A percentile compares a stretch with the other conserved stretches of the same genome.
phyloP scores from a whole-genome alignment of 2,797 vertebrate genomes.

The Notolabrus celidotus region DNA sequence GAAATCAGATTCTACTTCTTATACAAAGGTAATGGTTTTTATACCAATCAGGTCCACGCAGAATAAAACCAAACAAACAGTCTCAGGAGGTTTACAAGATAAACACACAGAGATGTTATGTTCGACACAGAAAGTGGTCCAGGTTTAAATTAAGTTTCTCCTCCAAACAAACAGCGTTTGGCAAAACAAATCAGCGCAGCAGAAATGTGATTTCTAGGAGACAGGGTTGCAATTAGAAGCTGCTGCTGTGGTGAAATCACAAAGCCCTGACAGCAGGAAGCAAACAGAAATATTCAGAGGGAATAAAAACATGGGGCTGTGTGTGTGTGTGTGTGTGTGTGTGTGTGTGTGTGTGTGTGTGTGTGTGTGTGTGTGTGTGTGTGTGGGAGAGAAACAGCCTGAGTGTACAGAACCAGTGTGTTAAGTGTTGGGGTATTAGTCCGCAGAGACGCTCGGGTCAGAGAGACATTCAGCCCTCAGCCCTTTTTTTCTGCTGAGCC shows the following conservation, averaged over 20 bases:
- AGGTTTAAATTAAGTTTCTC: background rate
- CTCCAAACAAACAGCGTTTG: background rate
- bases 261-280: background rate
- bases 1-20: too few relatives aligned
- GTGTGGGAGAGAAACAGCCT: conserved; percentile 3
- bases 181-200: background rate
- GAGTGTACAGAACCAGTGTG: conserved; percentile 37
- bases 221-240: background rate
- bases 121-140: background rate
- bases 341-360: too few relatives aligned
- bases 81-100: background rate
- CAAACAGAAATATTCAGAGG: background rate
- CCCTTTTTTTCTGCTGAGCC: conserved; percentile 72
- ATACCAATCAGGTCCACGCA: too few relatives aligned
- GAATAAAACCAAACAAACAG: too few relatives aligned
- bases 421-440: conserved; percentile 44
- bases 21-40: too few relatives aligned
- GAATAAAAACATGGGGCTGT: background rate
- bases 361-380: too few relatives aligned
- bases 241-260: background rate
- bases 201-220: background rate
- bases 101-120: background rate
- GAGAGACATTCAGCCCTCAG: conserved; percentile 63
- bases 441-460: conserved; percentile 58
- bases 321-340: background rate